Percentiles rank a stretch among this genome's conserved stretches.
Conservation (phyloP, 1,140 invertebrate species). For the Lasioglossum baleicum region DNA sequence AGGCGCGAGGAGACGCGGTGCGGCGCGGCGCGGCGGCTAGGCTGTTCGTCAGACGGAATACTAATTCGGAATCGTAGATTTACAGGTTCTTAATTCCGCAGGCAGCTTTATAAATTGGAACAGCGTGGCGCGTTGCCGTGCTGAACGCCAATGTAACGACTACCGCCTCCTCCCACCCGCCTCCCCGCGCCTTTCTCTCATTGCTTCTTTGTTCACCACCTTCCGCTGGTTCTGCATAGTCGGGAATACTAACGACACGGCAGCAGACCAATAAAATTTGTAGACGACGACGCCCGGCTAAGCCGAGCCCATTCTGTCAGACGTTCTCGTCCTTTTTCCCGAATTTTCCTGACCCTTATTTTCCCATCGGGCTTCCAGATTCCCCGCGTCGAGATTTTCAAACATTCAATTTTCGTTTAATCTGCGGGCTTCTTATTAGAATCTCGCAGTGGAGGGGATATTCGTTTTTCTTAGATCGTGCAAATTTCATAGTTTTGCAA, state of each 20-base stretch:
- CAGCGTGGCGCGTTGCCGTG: conserved; percentile 55
- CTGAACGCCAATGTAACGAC: conserved; percentile 30
- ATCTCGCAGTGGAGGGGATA: too few relatives aligned
- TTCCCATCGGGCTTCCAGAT: too few relatives aligned
- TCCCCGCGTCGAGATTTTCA: too few relatives aligned
- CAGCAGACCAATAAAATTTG: conserved; percentile 56
- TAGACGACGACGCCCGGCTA: conserved; percentile 12
- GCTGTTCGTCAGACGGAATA: conserved; percentile 72
- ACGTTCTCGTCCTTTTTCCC: not conserved
- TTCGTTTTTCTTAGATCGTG: too few relatives aligned
- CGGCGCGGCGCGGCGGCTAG: not conserved
- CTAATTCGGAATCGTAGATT: conserved; percentile 77
- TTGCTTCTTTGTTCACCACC: conserved; percentile 9
- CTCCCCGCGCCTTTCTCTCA: not conserved
- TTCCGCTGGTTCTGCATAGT: conserved; percentile 6
- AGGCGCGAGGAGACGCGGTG: conserved; percentile 28
- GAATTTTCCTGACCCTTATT: too few relatives aligned
- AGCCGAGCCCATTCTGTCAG: conserved; percentile 13
- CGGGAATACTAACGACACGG: conserved; percentile 51
- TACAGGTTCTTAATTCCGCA: conserved; percentile 76
- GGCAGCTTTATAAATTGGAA: conserved; percentile 72
- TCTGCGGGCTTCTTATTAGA: too few relatives aligned
- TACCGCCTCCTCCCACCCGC: too few relatives aligned
- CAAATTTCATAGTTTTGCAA: too few relatives aligned
- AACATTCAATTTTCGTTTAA: too few relatives aligned